phyloP scores from a whole-genome alignment of 2,797 vertebrate species.

The Coregonus sp. region DNA sequence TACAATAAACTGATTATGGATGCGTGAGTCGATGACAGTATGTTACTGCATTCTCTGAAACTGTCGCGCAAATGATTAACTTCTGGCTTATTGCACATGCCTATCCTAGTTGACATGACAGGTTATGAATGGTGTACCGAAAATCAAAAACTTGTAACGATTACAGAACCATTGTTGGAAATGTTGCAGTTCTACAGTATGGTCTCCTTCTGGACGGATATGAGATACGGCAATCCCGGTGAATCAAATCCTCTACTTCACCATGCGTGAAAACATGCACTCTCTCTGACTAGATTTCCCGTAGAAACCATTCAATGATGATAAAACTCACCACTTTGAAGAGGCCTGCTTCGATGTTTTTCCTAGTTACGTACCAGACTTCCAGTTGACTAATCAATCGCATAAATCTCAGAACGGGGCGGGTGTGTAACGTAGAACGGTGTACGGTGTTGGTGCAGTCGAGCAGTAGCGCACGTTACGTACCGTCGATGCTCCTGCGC shows the following conservation, averaged over 20 bases:
- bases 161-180: neutral
- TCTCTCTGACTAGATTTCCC: neutral
- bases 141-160: neutral
- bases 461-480: neutral
- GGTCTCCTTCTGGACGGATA: neutral
- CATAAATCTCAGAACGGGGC: conserved; percentile 23
- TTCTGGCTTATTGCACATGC: neutral
- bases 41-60: neutral
- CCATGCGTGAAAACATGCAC: neutral
- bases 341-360: neutral
- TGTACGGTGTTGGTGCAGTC: neutral
- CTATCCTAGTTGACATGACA: neutral
- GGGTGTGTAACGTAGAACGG: neutral
- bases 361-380: neutral
- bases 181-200: neutral
- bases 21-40: neutral
- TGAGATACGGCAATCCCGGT: neutral
- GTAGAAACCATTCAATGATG: neutral
- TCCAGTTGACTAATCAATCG: neutral
- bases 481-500: neutral
- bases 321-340: neutral
- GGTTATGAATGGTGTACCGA: neutral
- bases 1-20: too few species aligned
- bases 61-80: neutral
- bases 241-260: too few species aligned